A percentile compares a stretch with the other conserved stretches of the same genome.
Evolutionary conservation across 92 coral and sea anemone species (phyloP).

Genomic region (Epizoanthus scotinus): DNA sequence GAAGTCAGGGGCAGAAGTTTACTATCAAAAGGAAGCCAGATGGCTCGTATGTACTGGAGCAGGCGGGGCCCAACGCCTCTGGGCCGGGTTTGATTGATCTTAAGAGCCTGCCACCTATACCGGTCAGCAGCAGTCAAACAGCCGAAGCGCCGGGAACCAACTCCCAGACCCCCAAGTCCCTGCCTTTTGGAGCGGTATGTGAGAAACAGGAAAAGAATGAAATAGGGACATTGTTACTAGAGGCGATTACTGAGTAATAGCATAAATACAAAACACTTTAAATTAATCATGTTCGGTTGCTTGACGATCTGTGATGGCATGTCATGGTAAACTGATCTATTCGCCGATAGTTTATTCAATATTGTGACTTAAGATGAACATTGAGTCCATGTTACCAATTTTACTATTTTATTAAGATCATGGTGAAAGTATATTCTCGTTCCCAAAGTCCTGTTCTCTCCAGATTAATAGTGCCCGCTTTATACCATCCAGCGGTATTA

Average conservation of each 20-base stretch:
- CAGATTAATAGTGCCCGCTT: too few species aligned
- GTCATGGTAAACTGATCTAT: too few species aligned
- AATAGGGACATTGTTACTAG: neutral
- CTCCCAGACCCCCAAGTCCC: constrained; percentile 50
- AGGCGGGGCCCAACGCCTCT: constrained; percentile 59
- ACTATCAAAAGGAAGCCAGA: constrained; percentile 59
- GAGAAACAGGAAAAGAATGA: neutral
- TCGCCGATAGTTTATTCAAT: too few species aligned
- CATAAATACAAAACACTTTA: too few species aligned
- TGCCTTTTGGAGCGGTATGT: constrained; percentile 42
- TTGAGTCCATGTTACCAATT: too few species aligned
- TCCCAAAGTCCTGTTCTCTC: too few species aligned
- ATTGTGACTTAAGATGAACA: too few species aligned
- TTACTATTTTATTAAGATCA: too few species aligned
- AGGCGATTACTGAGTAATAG: neutral
- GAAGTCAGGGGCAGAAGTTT: constrained; percentile 47
- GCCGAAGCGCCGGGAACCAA: constrained; percentile 62
- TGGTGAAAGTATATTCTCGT: too few species aligned
- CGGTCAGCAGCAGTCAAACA: constrained; percentile 43
- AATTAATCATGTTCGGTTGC: too few species aligned
- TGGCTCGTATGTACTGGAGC: constrained; percentile 65
- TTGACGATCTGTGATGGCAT: too few species aligned
- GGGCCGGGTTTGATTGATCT: constrained; percentile 60
- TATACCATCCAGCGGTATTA: too few species aligned
- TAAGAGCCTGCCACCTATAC: constrained; percentile 71